Evolutionary conservation across 2,797 vertebrate genomes (phyloP), one percentile per base, ranked within the genome.

Genomic region (Cynopterus sphinx): DNA sequence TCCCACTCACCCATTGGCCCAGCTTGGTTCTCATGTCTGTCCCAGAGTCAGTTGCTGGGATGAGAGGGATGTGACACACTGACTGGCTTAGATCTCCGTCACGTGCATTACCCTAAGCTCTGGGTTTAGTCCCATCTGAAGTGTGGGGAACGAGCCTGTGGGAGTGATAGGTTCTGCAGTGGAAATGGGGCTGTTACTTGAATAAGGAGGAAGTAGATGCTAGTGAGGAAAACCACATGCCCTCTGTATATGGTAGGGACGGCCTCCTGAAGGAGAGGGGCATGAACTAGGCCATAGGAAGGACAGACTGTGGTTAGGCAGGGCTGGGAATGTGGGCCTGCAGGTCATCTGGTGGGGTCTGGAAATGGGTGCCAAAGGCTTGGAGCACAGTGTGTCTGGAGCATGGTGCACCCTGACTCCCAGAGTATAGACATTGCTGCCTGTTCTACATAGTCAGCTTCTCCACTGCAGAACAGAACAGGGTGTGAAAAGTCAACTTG

Each of bases 21-120:
- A 12, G n/a, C 28, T 6, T 19, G 5, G 63, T 33, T 84, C 70
- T 78, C 22, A 0, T 6, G 17, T 22, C 51, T 11, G 2, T 77
- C 41, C 51, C 65, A 82, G 57, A 86, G n/a, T 31, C 17, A 8
- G 1, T 26, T 57, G 39, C 67, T 39, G 24, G 33, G 33, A 43
- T 2, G 0, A 3, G 24, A 26, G 12, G 33, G 4, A 9, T 8
- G 0, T 41, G 77, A 77, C 43, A 49, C 3, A 2, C 49, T 1
- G 0, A 9, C 22, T n/a, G 87, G 43, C 79, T 91, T 46, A 84
- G 31, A 46, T 63, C 33, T 46, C 13, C 21, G 21, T 74, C 70
- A 74, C 5, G 1, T 9, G 41, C n/a, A 9, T 65, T 41, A 68
- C 7, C 26, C 24, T 22, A 5, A 36, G 36, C 28, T 63, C 83